Evolutionary conservation across 1,140 invertebrate species (phyloP).

Genomic region (Temnothorax longispinosus): DNA sequence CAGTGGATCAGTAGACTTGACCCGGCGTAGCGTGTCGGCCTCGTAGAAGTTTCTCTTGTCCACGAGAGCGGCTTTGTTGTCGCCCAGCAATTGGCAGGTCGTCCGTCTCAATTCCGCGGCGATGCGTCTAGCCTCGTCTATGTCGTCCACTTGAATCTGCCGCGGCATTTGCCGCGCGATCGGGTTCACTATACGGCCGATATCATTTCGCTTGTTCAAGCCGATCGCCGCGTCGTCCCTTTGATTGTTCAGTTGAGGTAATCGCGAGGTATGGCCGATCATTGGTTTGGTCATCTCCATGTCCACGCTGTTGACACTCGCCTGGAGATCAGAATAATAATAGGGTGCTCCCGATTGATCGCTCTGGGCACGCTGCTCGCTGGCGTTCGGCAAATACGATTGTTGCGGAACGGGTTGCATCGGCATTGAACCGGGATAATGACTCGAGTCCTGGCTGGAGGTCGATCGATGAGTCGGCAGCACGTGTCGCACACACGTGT

Average conservation of each 20-base stretch:
- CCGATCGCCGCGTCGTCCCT: slow-evolving; percentile 83
- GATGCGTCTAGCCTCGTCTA: slow-evolving; percentile 86
- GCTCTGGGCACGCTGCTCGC: slow-evolving; percentile 30
- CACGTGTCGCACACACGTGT: slow-evolving; percentile 76
- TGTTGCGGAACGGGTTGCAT: slow-evolving; percentile 7
- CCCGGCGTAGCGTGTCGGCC: slow-evolving; percentile 88
- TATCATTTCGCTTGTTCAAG: slow-evolving; percentile 90
- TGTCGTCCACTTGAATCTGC: slow-evolving; percentile 79
- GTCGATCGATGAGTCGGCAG: slow-evolving; percentile 76
- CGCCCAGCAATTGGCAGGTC: slow-evolving; percentile 89
- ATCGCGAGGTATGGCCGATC: slow-evolving; percentile 75
- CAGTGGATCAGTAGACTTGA: slow-evolving; percentile 85
- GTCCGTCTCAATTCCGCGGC: slow-evolving; percentile 89
- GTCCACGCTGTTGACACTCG: slow-evolving; percentile 59
- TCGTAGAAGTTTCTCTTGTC: slow-evolving; percentile 93
- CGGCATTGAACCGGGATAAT: slow-evolving; percentile 50
- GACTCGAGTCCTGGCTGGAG: slow-evolving; percentile 79
- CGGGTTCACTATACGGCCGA: slow-evolving; percentile 92
- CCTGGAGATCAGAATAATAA: slow-evolving; percentile 93
- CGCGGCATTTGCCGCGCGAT: slow-evolving; percentile 85
- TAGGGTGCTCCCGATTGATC: slow-evolving; percentile 89
- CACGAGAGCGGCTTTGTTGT: slow-evolving; percentile 87
- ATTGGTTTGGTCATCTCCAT: slow-evolving; percentile 73
- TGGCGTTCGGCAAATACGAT: slow-evolving; percentile 42
- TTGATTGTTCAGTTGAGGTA: slow-evolving; percentile 90